Percentiles rank a stretch among this genome's conserved stretches.
Conservation (phyloP, 2,113 vertebrate species). For the Phrynosoma blainvillii region DNA sequence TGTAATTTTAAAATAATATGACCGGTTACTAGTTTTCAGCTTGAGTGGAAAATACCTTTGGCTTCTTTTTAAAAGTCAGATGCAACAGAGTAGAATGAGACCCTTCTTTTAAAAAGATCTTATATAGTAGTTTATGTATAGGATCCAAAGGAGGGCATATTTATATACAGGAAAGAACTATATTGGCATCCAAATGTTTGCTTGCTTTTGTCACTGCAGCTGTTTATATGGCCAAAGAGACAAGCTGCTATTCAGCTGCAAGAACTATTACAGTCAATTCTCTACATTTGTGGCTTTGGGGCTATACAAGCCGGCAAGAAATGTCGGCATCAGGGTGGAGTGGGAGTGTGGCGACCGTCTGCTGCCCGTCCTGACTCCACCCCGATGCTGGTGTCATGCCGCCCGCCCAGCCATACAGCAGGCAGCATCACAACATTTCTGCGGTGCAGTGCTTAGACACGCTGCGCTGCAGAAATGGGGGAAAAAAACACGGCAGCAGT, state of each 20-base stretch:
- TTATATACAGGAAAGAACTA: background rate
- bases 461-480: too few species aligned
- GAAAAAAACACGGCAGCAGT: too few species aligned
- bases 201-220: background rate
- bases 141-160: background rate
- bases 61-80: background rate
- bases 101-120: background rate
- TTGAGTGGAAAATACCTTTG: background rate
- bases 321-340: too few species aligned
- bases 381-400: too few species aligned
- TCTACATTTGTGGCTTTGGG: too few species aligned
- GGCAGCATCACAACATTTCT: too few species aligned
- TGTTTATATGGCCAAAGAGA: background rate
- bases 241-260: too few species aligned
- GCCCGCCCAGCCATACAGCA: too few species aligned
- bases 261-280: background rate
- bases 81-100: background rate
- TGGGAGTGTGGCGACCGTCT: too few species aligned
- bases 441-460: too few species aligned
- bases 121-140: background rate
- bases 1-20: background rate
- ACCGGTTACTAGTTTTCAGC: background rate
- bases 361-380: too few species aligned
- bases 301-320: too few species aligned
- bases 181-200: background rate